Percentiles rank a stretch among this genome's conserved stretches.
Conservation (phyloP, 2,113 vertebrate genomes). For the Grammomys surdaster region DNA sequence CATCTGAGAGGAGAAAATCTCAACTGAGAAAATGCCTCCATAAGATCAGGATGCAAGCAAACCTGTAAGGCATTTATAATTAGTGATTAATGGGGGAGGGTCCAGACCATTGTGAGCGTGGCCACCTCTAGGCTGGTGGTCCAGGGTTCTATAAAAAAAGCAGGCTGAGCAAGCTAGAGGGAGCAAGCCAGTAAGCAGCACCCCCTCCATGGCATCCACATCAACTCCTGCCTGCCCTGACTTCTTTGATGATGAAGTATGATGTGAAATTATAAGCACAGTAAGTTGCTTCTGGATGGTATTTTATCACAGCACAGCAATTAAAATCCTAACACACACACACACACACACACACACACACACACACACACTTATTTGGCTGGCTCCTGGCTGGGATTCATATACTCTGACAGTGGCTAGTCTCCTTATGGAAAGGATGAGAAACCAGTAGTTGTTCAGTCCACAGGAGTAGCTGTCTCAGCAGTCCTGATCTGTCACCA, state of each 20-base stretch:
- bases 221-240: background rate
- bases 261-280: background rate
- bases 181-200: background rate
- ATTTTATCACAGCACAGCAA: background rate
- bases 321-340: background rate
- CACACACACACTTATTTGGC: background rate
- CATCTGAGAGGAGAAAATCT: background rate
- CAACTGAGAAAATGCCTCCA: background rate
- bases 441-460: background rate
- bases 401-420: background rate
- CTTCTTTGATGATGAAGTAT: background rate
- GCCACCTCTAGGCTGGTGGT: background rate
- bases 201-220: background rate
- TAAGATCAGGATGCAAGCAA: background rate
- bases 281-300: background rate
- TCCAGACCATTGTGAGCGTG: background rate
- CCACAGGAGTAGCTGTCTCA: background rate
- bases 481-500: background rate
- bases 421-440: background rate
- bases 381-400: background rate
- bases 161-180: background rate
- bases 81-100: background rate
- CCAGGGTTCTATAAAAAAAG: background rate
- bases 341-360: background rate
- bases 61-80: background rate